phyloP scores from a whole-genome alignment of 2,113 vertebrate genomes.

The Cariama cristata region DNA sequence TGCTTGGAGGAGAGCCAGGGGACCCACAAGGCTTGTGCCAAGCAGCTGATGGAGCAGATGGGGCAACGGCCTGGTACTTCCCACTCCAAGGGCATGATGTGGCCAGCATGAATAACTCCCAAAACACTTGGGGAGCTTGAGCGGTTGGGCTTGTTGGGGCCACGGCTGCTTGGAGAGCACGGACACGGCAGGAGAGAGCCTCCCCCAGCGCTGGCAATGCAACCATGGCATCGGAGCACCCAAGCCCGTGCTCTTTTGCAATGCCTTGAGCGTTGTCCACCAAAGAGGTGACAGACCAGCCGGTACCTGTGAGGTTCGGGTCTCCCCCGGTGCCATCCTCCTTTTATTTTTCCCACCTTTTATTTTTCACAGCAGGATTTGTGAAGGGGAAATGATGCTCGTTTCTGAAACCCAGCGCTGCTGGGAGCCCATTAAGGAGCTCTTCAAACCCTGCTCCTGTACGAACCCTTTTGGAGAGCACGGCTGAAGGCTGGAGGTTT shows the following conservation, averaged over 20 bases:
- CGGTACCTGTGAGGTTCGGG: accelerated
- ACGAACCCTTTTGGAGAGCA: accelerated
- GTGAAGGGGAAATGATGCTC: background rate
- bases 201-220: accelerated
- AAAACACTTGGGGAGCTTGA: accelerated
- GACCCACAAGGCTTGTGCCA: background rate
- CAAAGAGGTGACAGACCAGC: accelerated
- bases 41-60: background rate
- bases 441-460: accelerated
- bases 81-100: accelerated
- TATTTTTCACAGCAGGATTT: background rate
- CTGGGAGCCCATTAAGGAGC: background rate
- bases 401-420: background rate
- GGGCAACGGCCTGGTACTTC: accelerated
- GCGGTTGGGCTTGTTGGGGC: background rate
- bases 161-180: background rate
- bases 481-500: background rate
- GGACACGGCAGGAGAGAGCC: background rate
- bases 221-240: background rate
- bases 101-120: background rate
- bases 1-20: accelerated
- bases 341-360: background rate
- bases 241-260: accelerated
- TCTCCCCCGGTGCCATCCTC: too few relatives aligned
- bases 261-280: accelerated